A percentile compares a stretch with the other conserved stretches of the same genome.
Evolutionary conservation across 1,140 invertebrate genomes (phyloP).

Genomic region (Thaumatotibia leucotreta): DNA sequence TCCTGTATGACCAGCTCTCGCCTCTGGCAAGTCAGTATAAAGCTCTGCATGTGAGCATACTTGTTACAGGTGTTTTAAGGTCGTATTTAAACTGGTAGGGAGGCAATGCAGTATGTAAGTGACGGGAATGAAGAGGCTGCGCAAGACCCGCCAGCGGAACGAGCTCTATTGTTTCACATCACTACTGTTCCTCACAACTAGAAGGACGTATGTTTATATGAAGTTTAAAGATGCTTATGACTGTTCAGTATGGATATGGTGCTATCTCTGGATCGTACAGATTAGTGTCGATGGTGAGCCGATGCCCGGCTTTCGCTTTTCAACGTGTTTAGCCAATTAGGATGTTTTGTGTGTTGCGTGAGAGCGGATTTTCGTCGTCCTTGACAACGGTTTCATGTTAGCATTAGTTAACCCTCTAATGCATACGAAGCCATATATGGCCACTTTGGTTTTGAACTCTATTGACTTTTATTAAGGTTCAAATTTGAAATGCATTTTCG

Average conservation of each 20-base stretch:
- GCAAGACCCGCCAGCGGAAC: conserved; percentile 49
- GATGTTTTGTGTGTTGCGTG: not conserved
- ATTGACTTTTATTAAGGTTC: no score
- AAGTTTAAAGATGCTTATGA: not conserved
- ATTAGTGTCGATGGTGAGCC: conserved; percentile 46
- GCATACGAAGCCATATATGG: no score
- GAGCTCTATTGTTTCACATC: conserved; percentile 52
- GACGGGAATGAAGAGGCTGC: conserved; percentile 18
- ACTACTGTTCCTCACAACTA: conserved; percentile 10
- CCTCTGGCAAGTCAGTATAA: not conserved
- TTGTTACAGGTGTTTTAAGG: not conserved
- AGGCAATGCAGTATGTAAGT: not conserved
- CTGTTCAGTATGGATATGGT: not conserved
- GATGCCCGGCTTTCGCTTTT: conserved; percentile 36
- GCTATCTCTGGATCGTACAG: conserved; percentile 43
- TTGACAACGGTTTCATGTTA: not conserved
- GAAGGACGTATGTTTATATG: not conserved
- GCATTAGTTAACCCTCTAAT: not conserved
- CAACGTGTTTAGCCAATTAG: conserved; percentile 11
- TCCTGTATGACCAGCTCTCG: not conserved
- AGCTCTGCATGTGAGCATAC: not conserved
- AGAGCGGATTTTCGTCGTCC: not conserved
- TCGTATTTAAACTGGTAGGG: not conserved
- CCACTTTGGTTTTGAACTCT: no score
- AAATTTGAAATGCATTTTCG: no score